Percentiles rank a stretch among this genome's conserved stretches.
These are phyloP conservation scores for Etheostoma cragini DNA, from an alignment of 2,113 vertebrate species.

Conservation along the genomic window DNA sequence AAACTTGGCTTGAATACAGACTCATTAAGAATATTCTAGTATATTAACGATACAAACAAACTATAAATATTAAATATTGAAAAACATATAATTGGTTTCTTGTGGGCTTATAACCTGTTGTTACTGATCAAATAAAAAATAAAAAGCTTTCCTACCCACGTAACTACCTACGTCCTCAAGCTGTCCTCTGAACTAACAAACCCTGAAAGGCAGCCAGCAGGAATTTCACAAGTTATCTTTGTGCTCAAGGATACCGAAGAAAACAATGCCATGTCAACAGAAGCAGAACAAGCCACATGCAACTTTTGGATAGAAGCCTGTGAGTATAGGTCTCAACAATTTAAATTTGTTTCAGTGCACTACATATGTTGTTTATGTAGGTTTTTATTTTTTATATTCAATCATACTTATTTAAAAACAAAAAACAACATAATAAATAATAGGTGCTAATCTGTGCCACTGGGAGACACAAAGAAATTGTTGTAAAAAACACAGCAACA, in stretches of 20 bases:
- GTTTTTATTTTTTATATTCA: not conserved
- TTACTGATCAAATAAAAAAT: conserved; percentile 32
- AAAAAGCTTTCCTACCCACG: conserved; percentile 12
- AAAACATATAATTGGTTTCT: not conserved
- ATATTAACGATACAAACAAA: not conserved
- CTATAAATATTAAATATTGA: not conserved
- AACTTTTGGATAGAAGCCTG: conserved; percentile 11
- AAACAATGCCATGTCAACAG: conserved; percentile 63
- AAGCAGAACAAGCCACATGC: conserved; percentile 26
- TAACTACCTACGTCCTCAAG: conserved; percentile 46
- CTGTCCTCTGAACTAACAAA: conserved; percentile 50
- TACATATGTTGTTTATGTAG: not conserved
- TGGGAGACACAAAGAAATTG: too few relatives aligned
- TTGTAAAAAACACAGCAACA: too few relatives aligned
- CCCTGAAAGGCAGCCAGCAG: conserved; percentile 63
- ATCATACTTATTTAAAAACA: too few relatives aligned
- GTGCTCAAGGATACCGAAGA: conserved; percentile 73
- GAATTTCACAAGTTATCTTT: conserved; percentile 82
- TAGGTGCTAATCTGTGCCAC: too few relatives aligned
- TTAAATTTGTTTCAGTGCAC: conserved; percentile 8
- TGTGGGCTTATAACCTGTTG: conserved; percentile 53
- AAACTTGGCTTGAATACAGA: not conserved
- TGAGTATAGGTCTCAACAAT: conserved; percentile 6
- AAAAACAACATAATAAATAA: too few relatives aligned
- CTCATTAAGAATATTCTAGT: not conserved